These are phyloP conservation scores for Astropecten irregularis DNA, from an alignment of 53 echinoderm and acorn worm species.

Conservation along the genomic window DNA sequence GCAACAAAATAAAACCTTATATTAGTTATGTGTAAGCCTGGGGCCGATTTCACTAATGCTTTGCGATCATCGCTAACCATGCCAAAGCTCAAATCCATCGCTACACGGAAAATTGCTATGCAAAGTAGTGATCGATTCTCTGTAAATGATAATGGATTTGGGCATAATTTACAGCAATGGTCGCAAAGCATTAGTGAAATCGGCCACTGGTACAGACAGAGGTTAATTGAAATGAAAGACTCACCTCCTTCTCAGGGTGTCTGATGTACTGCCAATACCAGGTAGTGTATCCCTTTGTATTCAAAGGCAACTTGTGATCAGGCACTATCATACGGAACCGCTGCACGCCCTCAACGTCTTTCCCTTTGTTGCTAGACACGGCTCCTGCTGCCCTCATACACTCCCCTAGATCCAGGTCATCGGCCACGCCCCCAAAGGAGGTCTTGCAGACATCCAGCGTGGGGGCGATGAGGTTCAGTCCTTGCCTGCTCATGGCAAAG, in stretches of 20 bases:
- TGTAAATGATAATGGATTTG: too few species aligned
- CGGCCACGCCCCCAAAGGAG: conserved; percentile 61
- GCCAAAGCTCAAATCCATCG: too few species aligned
- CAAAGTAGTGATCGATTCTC: too few species aligned
- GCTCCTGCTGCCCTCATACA: conserved; percentile 68
- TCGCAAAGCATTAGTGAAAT: too few species aligned
- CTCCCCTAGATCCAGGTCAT: conserved; percentile 65
- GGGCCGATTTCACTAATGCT: too few species aligned
- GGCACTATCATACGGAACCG: conserved; percentile 85
- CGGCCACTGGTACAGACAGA: too few species aligned
- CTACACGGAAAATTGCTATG: too few species aligned
- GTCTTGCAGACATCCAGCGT: conserved; percentile 52
- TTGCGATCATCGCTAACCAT: too few species aligned
- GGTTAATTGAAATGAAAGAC: too few species aligned
- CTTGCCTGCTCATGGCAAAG: conserved; percentile 69
- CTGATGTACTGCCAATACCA: conserved; percentile 84
- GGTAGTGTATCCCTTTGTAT: conserved; percentile 47
- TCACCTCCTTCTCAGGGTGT: conserved; percentile 72
- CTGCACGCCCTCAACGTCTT: conserved; percentile 51
- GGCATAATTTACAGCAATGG: too few species aligned
- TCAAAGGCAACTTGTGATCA: conserved; percentile 73
- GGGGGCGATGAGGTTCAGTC: conserved; percentile 49
- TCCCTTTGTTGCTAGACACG: conserved; percentile 50
- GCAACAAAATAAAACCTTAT: too few species aligned
- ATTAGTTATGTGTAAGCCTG: too few species aligned